phyloP scores from a whole-genome alignment of 2,797 vertebrate species.

The Agapornis canus region DNA sequence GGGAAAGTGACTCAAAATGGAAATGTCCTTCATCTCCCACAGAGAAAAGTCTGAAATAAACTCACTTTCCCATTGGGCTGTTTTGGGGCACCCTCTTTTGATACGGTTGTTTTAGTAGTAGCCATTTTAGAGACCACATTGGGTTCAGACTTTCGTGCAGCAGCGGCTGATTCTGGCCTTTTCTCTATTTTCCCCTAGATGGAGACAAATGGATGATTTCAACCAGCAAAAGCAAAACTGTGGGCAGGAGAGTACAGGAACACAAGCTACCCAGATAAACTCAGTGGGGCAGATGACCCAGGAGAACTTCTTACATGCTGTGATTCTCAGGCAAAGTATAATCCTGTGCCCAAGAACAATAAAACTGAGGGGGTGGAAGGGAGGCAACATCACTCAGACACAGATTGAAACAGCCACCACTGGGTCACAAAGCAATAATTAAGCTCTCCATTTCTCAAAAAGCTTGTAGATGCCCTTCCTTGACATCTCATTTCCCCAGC shows the following conservation, averaged over 20 bases:
- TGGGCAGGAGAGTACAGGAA: not conserved
- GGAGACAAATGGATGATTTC: slow-evolving; percentile 77
- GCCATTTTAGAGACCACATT: slow-evolving; percentile 68
- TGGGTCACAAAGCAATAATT: not conserved
- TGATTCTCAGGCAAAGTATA: not conserved
- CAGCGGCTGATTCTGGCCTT: slow-evolving; percentile 74
- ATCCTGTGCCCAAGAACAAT: accelerated
- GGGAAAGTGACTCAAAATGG: slow-evolving; percentile 51
- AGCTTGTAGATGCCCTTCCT: not conserved
- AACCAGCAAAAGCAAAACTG: slow-evolving; percentile 43
- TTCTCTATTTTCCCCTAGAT: slow-evolving; percentile 82
- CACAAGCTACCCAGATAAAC: not conserved
- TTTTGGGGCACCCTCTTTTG: slow-evolving; percentile 76
- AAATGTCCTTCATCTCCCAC: slow-evolving; percentile 49
- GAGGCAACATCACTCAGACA: not conserved
- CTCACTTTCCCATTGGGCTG: slow-evolving; percentile 85
- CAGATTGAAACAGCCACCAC: accelerated
- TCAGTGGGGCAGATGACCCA: not conserved
- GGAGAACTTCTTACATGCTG: not conserved
- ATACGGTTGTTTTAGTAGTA: slow-evolving; percentile 61
- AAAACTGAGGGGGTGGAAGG: not conserved
- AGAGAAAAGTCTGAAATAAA: slow-evolving; percentile 67
- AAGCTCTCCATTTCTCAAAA: accelerated
- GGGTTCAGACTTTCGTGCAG: slow-evolving; percentile 76
- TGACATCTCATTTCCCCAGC: accelerated